These are phyloP conservation scores for Cydia strobilella DNA, from an alignment of 1,140 invertebrate genomes.

Conservation along the genomic window DNA sequence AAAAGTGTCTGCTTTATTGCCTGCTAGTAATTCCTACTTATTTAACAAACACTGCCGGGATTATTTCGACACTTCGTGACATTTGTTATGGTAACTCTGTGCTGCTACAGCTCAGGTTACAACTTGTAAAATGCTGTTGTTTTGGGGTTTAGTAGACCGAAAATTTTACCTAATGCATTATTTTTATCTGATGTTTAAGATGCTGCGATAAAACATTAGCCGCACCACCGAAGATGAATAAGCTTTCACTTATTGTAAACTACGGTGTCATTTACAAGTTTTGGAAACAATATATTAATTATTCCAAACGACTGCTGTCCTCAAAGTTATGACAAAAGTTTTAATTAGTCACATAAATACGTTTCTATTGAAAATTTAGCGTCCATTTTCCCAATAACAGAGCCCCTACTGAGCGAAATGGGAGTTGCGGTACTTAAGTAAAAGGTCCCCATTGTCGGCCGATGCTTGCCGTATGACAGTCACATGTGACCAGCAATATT, in stretches of 20 bases:
- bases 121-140: not conserved
- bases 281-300: not conserved
- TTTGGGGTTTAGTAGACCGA: not conserved
- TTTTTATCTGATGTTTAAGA: not conserved
- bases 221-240: not conserved
- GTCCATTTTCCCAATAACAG: slow-evolving; percentile 33
- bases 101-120: not conserved
- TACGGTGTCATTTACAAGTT: not conserved
- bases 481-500: slow-evolving; percentile 49
- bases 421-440: slow-evolving; percentile 37
- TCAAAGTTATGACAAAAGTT: slow-evolving; percentile 19
- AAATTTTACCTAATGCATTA: not conserved
- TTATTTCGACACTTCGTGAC: slow-evolving; percentile 15
- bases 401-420: slow-evolving; percentile 36
- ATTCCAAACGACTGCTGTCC: not conserved
- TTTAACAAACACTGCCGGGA: slow-evolving; percentile 42
- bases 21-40: slow-evolving; percentile 52
- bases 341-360: slow-evolving; percentile 34
- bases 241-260: not conserved
- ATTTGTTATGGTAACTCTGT: not conserved
- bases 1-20: slow-evolving; percentile 61
- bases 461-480: slow-evolving; percentile 41
- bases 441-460: slow-evolving; percentile 38
- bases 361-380: slow-evolving; percentile 39
- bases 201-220: not conserved